phyloP scores from a whole-genome alignment of 1,140 invertebrate genomes.

The Sitodiplosis mosellana region DNA sequence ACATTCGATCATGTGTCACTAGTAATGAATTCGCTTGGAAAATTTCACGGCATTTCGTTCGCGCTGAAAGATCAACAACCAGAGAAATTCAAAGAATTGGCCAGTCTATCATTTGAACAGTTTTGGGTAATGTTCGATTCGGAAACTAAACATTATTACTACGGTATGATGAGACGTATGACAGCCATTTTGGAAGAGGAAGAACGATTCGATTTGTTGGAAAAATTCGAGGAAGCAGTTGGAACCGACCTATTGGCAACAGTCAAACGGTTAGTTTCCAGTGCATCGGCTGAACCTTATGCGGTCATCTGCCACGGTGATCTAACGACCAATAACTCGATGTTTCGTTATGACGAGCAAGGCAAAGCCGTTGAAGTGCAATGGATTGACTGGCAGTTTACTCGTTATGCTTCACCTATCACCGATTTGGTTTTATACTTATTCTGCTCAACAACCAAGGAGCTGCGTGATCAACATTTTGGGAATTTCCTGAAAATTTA shows the following conservation, averaged over 20 bases:
- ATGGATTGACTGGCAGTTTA: conserved; percentile 32
- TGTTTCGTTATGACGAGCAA: conserved; percentile 12
- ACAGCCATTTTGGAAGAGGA: neutral
- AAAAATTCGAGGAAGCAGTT: neutral
- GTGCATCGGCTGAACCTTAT: neutral
- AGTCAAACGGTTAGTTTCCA: neutral
- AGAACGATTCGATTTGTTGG: neutral
- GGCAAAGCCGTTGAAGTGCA: conserved; percentile 11
- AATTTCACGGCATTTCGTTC: conserved; percentile 24
- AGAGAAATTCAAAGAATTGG: conserved; percentile 8
- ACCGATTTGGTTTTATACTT: conserved; percentile 34
- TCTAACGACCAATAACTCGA: conserved; percentile 19
- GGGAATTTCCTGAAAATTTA: conserved; percentile 28
- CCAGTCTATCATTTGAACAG: conserved; percentile 5
- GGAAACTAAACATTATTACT: neutral
- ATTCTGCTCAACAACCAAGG: conserved; percentile 27
- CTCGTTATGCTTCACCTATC: conserved; percentile 27
- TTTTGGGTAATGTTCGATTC: conserved; percentile 3
- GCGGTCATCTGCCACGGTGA: neutral
- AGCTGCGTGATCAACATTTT: conserved; percentile 24
- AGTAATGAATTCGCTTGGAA: conserved; percentile 20
- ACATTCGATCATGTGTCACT: conserved; percentile 19
- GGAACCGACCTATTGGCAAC: neutral
- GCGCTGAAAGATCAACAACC: conserved; percentile 17
- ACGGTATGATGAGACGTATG: neutral